Percentiles rank a stretch among this genome's conserved stretches.
Evolutionary conservation across 2,113 vertebrate species (phyloP).

Genomic region (Pao palembangensis): DNA sequence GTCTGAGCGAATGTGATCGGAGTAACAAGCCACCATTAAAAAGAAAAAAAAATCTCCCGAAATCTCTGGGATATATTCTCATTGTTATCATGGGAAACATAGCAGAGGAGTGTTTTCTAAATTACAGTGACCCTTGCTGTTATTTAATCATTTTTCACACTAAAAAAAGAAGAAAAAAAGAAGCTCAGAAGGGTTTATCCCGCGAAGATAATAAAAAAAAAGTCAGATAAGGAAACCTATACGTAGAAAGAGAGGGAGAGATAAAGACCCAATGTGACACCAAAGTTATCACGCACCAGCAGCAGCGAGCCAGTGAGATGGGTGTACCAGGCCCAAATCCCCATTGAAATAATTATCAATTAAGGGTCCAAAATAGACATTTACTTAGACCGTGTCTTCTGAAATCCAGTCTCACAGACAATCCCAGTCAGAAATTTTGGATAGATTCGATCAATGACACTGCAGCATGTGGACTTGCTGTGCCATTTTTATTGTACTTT

Average conservation of each 20-base stretch:
- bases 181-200: constrained; percentile 44
- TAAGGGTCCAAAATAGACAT: background rate
- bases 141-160: constrained; percentile 62
- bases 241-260: constrained; percentile 32
- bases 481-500: too few species aligned
- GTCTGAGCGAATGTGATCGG: constrained; percentile 65
- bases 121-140: constrained; percentile 55
- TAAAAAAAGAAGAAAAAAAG: constrained; percentile 1
- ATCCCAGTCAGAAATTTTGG: too few species aligned
- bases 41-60: constrained; percentile 13
- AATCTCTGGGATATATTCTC: constrained; percentile 46
- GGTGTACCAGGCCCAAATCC: too few species aligned
- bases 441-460: too few species aligned
- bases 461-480: too few species aligned
- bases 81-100: constrained; percentile 53
- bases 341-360: constrained; percentile 13
- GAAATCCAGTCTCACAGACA: too few species aligned
- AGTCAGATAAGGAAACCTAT: constrained; percentile 33
- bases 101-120: constrained; percentile 33
- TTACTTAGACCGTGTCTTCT: background rate
- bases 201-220: constrained; percentile 42
- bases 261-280: constrained; percentile 33
- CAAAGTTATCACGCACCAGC: constrained; percentile 11
- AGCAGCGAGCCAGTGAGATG: constrained; percentile 6
- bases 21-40: constrained; percentile 45